phyloP scores from a whole-genome alignment of 2,888 invertebrate genomes.

The Netelia virgata region DNA sequence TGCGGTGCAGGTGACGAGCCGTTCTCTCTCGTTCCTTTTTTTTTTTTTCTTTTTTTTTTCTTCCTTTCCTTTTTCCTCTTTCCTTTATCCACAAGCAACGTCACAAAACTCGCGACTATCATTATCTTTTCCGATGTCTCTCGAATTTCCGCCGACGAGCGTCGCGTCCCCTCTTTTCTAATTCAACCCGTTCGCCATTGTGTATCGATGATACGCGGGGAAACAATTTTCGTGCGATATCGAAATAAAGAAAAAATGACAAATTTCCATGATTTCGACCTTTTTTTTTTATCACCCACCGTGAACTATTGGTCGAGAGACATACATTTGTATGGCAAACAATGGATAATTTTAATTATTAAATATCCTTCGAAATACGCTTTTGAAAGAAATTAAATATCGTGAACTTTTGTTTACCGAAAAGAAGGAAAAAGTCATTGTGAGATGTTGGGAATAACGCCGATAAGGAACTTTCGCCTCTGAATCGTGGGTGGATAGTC shows the following conservation, averaged over 20 bases:
- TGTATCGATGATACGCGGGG: background rate
- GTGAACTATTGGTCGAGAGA: too few relatives aligned
- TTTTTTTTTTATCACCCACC: too few relatives aligned
- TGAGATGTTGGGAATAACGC: background rate
- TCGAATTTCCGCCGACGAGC: constrained; percentile 34
- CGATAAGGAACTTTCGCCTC: constrained; percentile 49
- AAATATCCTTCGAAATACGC: too few relatives aligned
- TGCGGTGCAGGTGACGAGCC: constrained; percentile 68
- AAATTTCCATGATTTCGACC: too few relatives aligned
- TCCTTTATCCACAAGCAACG: constrained; percentile 46
- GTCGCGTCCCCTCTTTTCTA: constrained; percentile 18
- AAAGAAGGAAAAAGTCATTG: constrained; percentile 7
- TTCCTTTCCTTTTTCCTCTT: constrained; percentile 17
- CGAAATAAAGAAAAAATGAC: background rate
- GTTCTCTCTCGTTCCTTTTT: constrained; percentile 26
- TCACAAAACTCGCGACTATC: constrained; percentile 60
- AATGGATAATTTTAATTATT: too few relatives aligned
- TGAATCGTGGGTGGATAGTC: background rate
- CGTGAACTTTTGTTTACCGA: background rate
- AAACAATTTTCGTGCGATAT: constrained; percentile 22
- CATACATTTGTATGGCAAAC: too few relatives aligned
- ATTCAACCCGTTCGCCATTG: constrained; percentile 55
- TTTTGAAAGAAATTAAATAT: too few relatives aligned
- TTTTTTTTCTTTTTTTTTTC: background rate
- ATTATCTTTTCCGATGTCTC: constrained; percentile 62